A percentile compares a stretch with the other conserved stretches of the same genome.
Conservation (phyloP, 2,113 vertebrate genomes). For the Narcine bancroftii region DNA sequence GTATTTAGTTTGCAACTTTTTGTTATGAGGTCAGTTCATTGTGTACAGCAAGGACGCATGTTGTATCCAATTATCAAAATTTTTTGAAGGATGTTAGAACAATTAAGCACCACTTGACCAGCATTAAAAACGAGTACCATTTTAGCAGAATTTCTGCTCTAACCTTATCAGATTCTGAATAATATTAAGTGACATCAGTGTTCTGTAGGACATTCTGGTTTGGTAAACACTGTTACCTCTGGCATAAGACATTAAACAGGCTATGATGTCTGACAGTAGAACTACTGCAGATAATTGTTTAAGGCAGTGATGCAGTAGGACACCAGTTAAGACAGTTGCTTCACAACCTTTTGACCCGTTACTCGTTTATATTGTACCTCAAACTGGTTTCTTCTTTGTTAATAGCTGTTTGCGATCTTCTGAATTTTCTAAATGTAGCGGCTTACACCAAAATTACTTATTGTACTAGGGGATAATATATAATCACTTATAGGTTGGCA, state of each 20-base stretch:
- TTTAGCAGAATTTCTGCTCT: slow-evolving; percentile 27
- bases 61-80: not conserved
- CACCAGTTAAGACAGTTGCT: slow-evolving; percentile 21
- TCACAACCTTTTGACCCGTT: slow-evolving; percentile 21
- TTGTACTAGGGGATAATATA: slow-evolving; percentile 6
- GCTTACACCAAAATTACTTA: not conserved
- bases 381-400: not conserved
- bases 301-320: slow-evolving; percentile 6
- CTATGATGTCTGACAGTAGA: slow-evolving; percentile 25
- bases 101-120: not conserved
- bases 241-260: slow-evolving; percentile 24
- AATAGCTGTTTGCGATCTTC: not conserved
- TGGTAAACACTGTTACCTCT: slow-evolving; percentile 35
- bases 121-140: slow-evolving; percentile 34
- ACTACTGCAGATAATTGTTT: slow-evolving; percentile 26
- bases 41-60: not conserved
- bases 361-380: not conserved
- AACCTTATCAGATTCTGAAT: slow-evolving; percentile 29
- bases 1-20: not conserved
- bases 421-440: not conserved
- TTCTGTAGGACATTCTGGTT: slow-evolving; percentile 34
- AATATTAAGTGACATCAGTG: slow-evolving; percentile 33
- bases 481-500: too few species aligned
- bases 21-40: slow-evolving; percentile 20
- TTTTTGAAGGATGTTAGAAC: slow-evolving; percentile 20